A percentile compares a stretch with the other conserved stretches of the same genome.
Conservation (phyloP, 2,888 invertebrate genomes). For the Mactromeris polynyma region DNA sequence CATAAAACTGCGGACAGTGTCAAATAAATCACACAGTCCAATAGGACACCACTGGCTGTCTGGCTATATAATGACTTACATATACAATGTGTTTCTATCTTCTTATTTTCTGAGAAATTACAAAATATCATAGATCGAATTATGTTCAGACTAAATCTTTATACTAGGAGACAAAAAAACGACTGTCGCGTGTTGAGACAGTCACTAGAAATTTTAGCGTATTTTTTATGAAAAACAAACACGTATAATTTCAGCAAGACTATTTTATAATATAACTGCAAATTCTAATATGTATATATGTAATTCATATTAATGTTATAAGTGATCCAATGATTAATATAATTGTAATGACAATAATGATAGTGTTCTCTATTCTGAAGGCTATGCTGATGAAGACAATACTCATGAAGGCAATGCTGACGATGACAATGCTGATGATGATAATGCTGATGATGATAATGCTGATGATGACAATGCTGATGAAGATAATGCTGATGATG, state of each 20-base stretch:
- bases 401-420: no score
- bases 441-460: no score
- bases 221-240: background rate
- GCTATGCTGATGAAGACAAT: no score
- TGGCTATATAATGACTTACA: constrained; percentile 51
- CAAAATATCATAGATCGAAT: constrained; percentile 2
- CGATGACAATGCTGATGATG: no score
- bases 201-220: background rate
- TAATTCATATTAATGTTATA: no score
- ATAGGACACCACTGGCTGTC: constrained; percentile 49
- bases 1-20: constrained; percentile 64
- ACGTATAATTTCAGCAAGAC: background rate
- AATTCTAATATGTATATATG: no score
- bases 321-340: no score
- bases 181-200: background rate
- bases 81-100: background rate
- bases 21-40: constrained; percentile 63
- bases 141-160: background rate
- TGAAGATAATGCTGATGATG: no score
- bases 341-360: no score
- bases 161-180: background rate
- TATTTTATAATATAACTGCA: no score
- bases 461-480: no score
- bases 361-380: no score
- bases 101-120: constrained; percentile 12